Base-by-base conservation (phyloP, 2,797 vertebrate genomes). In the Pangasius mekongensis region DNA sequence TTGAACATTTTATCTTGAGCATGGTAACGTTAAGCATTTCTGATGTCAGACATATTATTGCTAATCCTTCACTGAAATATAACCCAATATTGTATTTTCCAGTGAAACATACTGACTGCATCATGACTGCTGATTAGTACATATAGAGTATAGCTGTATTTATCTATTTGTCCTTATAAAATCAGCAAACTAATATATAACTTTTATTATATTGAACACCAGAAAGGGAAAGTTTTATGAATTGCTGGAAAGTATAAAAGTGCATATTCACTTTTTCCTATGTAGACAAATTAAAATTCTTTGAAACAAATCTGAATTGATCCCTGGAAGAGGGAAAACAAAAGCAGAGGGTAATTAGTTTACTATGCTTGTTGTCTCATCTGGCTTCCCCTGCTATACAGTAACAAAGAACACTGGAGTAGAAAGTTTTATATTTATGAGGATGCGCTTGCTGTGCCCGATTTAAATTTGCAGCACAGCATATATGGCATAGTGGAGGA, bases 351-450 rank as follows among this genome's bases (percentile, higher is more conserved):
- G 87, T 91, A 92, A 93, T 93, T 93, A 93, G 90, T 91, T 90
- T 90, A 93, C 88, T 93, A 93, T 92, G 81, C 86, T 91, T 93
- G 91, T 92, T 94, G 93, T 93, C 91, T 89, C 83, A 89, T 90
- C 83, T 83, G 89, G 91, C 90, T 92, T 93, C 89, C 54, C 89
- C 83, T 86, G 90, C 88, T 90, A 92, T 91, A 92, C 87, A 88
- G 64, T 88, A 90, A 94, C 93, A 92, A 93, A 93, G 91, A 88
- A 85, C 84, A 52, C 71, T 91, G 58, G 87, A 88, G 90, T 88
- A 89, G 88, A 91, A 93, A 92, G 92, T 94, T 93, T 91, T 91
- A 90, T 93, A 87, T 93, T 93, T 92, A 90, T 87, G 84, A 91
- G 90, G 90, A 92, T 88, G 86, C 67, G 86, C 83, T 81, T 81